Evolutionary conservation across 2,888 invertebrate species (phyloP).

Genomic region (Horisme vitalbata): DNA sequence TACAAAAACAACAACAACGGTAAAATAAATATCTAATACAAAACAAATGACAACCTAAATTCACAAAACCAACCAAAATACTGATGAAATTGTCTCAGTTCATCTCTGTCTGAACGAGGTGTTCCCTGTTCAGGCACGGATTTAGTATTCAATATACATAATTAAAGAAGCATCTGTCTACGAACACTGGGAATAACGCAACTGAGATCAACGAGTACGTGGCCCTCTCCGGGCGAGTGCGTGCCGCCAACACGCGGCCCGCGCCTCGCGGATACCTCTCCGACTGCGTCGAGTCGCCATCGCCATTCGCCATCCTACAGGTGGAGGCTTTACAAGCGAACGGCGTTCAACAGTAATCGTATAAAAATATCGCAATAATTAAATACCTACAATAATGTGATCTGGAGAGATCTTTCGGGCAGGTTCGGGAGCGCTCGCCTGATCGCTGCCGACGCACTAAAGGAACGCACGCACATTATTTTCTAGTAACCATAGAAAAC

Average conservation of each 20-base stretch:
- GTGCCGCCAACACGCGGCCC: no score
- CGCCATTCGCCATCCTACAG: no score
- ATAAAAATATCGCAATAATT: constrained; percentile 31
- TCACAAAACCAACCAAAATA: constrained; percentile 52
- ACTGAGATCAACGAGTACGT: constrained; percentile 62
- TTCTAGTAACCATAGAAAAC: no score
- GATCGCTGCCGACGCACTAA: no score
- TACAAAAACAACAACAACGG: constrained; percentile 68
- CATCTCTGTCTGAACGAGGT: not conserved
- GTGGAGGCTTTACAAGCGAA: constrained; percentile 19
- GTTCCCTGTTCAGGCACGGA: not conserved
- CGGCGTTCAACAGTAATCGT: constrained; percentile 27
- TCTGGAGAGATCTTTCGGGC: constrained; percentile 4
- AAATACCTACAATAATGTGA: not conserved
- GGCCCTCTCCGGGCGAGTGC: no score
- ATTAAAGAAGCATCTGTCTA: constrained; percentile 35
- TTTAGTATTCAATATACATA: constrained; percentile 8
- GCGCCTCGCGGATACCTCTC: no score
- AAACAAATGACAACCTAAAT: constrained; percentile 65
- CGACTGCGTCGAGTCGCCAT: no score
- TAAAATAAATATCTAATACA: constrained; percentile 70
- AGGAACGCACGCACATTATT: no score
- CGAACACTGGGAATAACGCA: constrained; percentile 50
- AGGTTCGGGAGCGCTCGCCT: not conserved
- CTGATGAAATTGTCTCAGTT: constrained; percentile 38